Percentiles rank a stretch among this genome's conserved stretches.
phyloP scores from a whole-genome alignment of 2,888 invertebrate species.

The Agonopterix subpropinquella region DNA sequence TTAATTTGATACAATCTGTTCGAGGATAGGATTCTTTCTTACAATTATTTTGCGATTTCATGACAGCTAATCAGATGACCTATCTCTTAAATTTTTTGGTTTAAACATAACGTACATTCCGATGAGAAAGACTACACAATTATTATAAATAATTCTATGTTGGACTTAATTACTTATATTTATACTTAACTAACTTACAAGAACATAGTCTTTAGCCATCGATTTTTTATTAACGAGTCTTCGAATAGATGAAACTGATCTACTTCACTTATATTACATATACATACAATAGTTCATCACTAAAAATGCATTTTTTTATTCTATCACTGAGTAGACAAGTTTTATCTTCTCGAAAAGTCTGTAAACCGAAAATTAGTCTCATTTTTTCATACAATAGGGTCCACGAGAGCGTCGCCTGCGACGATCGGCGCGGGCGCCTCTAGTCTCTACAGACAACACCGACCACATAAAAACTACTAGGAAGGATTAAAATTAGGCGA shows the following conservation, averaged over 20 bases:
- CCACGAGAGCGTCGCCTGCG: constrained; percentile 22
- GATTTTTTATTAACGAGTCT: constrained; percentile 65
- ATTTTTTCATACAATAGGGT: constrained; percentile 33
- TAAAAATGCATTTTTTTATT: constrained; percentile 71
- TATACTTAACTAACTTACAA: constrained; percentile 58
- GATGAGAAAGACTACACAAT: constrained; percentile 64
- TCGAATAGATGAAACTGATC: constrained; percentile 75
- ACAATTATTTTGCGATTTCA: constrained; percentile 46
- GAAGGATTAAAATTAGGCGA: constrained; percentile 64
- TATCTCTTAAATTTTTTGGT: constrained; percentile 52
- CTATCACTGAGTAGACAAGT: constrained; percentile 73
- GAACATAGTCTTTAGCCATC: constrained; percentile 72
- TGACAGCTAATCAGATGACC: constrained; percentile 43
- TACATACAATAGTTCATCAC: constrained; percentile 68
- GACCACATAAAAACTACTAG: constrained; percentile 61
- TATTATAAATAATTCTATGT: constrained; percentile 70
- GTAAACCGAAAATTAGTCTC: constrained; percentile 64
- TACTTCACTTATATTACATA: constrained; percentile 57
- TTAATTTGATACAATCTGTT: constrained; percentile 48
- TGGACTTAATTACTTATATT: constrained; percentile 63
- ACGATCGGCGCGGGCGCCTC: constrained; percentile 15
- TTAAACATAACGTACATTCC: constrained; percentile 59
- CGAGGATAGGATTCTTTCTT: constrained; percentile 30
- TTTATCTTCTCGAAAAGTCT: constrained; percentile 74
- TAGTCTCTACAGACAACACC: constrained; percentile 43